phyloP scores from a whole-genome alignment of 2,113 vertebrate species.

The Neotoma lepida region DNA sequence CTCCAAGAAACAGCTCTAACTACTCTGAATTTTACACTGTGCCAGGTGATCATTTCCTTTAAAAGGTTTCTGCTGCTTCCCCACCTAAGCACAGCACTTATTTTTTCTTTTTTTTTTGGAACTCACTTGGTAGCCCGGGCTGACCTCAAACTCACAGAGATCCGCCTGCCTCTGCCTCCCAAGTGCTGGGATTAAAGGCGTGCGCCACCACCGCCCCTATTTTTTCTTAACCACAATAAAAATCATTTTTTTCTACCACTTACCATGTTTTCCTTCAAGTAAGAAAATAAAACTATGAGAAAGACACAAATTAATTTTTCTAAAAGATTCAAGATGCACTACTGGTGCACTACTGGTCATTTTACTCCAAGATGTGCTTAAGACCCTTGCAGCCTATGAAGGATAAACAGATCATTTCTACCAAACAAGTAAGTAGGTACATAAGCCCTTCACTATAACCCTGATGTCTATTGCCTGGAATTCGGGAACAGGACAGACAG shows the following conservation, averaged over 20 bases:
- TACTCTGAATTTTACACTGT: neutral
- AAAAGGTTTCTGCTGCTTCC: neutral
- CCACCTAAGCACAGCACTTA: neutral
- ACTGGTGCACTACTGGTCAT: too few species aligned
- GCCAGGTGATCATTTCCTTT: neutral
- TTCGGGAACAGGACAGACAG: conserved; percentile 45
- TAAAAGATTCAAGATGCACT: neutral
- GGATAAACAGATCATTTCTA: neutral
- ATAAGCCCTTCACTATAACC: neutral
- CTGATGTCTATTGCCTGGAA: neutral
- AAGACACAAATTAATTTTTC: neutral
- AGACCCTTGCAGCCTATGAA: neutral
- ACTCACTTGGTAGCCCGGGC: too few species aligned
- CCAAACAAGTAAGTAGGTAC: neutral
- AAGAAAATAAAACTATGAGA: conserved; percentile 34
- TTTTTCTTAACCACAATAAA: neutral
- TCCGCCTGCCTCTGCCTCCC: too few species aligned
- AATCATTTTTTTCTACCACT: neutral
- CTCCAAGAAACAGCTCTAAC: neutral
- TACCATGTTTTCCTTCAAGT: neutral
- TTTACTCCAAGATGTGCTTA: neutral
- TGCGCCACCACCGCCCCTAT: too few species aligned
- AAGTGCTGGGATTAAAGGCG: too few species aligned
- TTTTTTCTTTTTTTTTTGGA: too few species aligned
- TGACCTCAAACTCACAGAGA: too few species aligned